Conservation (phyloP, 30 jellyfish, hydroid and myxozoan species). For the Aurelia aurita region DNA sequence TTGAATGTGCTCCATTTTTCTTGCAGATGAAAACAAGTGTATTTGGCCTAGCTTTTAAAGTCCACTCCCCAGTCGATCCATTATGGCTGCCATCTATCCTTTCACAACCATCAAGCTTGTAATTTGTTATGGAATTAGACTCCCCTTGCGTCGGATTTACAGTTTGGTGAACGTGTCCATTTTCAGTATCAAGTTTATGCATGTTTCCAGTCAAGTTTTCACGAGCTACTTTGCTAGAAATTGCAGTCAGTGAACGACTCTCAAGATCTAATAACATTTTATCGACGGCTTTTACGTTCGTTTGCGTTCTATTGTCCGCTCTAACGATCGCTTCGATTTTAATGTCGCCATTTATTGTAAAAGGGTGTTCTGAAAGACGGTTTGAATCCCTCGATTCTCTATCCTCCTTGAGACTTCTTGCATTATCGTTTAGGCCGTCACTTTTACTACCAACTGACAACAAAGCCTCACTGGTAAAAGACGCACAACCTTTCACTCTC, state of each 20-base stretch:
- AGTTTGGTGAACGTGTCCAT: no score
- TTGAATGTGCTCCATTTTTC: no score
- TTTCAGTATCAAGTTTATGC: no score
- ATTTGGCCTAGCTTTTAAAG: no score
- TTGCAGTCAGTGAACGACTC: not conserved
- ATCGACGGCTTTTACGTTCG: conserved; percentile 6
- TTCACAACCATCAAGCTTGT: no score
- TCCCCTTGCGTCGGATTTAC: no score
- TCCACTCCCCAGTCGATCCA: no score
- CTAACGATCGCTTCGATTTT: conserved; percentile 53
- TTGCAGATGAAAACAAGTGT: no score
- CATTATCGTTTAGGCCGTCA: not conserved
- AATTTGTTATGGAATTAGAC: no score
- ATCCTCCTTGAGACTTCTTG: not conserved
- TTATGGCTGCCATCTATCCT: no score
- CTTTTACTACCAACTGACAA: not conserved
- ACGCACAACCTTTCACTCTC: conserved; percentile 4
- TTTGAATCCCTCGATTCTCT: not conserved
- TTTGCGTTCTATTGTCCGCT: conserved; percentile 47
- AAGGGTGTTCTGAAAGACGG: conserved; percentile 9
- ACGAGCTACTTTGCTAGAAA: no score
- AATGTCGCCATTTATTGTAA: conserved; percentile 36
- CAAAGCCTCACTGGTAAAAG: conserved; percentile 7
- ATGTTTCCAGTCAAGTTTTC: no score
- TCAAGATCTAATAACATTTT: conserved; percentile 1